phyloP scores from a whole-genome alignment of 2,113 vertebrate genomes.

The Coreoperca whiteheadi region DNA sequence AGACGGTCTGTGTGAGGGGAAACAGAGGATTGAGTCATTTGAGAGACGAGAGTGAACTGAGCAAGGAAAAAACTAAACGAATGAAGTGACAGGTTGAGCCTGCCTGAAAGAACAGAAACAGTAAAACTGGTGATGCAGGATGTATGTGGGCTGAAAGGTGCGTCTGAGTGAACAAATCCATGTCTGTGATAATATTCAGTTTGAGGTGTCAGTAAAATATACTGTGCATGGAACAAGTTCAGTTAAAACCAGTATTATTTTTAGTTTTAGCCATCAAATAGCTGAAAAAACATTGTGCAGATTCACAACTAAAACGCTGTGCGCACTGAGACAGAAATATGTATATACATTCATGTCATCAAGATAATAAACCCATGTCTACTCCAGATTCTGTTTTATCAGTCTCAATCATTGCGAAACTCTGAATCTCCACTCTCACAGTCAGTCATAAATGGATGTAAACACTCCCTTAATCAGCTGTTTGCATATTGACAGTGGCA shows the following conservation, averaged over 20 bases:
- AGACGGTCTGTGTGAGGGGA: slow-evolving; percentile 2
- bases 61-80: neutral
- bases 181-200: slow-evolving; percentile 18
- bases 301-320: neutral
- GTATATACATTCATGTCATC: neutral
- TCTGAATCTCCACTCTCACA: neutral
- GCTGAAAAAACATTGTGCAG: neutral
- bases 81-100: slow-evolving; percentile 39
- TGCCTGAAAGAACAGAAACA: slow-evolving; percentile 5
- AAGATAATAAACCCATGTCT: neutral
- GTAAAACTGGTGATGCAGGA: slow-evolving; percentile 13
- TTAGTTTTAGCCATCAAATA: neutral
- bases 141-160: slow-evolving; percentile 29
- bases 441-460: neutral
- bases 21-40: slow-evolving; percentile 38
- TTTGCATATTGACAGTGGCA: neutral
- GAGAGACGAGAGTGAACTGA: slow-evolving; percentile 4
- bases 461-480: neutral
- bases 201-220: slow-evolving; percentile 29
- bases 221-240: neutral
- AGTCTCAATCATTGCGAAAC: neutral
- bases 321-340: neutral
- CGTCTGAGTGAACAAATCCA: slow-evolving; percentile 15
- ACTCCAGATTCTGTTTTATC: neutral
- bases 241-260: neutral